A percentile compares a stretch with the other conserved stretches of the same genome.
phyloP scores from a whole-genome alignment of 2,797 vertebrate species.

The Rhinichthys osculus region DNA sequence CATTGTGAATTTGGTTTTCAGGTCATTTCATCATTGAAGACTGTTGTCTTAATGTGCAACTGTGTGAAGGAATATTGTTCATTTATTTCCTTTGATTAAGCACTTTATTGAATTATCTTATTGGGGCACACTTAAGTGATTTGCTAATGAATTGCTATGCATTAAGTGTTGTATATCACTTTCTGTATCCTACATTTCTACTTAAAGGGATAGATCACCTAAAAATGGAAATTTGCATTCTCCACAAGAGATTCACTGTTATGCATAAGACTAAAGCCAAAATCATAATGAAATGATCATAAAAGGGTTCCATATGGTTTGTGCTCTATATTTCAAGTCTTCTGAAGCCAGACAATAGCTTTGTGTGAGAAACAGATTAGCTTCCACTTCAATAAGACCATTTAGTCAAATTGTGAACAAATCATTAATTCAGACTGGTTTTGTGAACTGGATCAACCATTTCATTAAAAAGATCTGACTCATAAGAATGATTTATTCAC shows the following conservation, averaged over 20 bases:
- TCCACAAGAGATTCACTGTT: neutral
- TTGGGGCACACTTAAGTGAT: conserved; percentile 31
- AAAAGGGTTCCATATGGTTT: neutral
- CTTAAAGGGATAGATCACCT: neutral
- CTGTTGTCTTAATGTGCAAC: conserved; percentile 6
- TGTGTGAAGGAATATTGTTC: neutral
- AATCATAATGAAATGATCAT: neutral
- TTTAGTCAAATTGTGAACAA: neutral
- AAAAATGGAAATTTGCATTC: neutral
- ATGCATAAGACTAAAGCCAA: neutral
- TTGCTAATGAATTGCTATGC: conserved; percentile 50
- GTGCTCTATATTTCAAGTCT: neutral
- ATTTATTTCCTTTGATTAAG: conserved; percentile 10
- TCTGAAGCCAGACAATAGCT: neutral
- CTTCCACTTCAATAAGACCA: neutral
- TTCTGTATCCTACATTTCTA: conserved; percentile 18
- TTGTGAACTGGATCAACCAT: neutral
- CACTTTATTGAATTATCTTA: conserved; percentile 13
- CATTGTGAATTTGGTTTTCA: neutral
- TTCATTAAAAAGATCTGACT: neutral
- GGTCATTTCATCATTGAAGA: neutral
- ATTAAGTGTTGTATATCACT: conserved; percentile 39
- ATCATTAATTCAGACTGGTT: neutral
- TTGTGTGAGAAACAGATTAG: neutral
- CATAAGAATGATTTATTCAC: neutral